These are phyloP conservation scores for Heteronetta atricapilla DNA, from an alignment of 2,113 vertebrate species.

Conservation along the genomic window DNA sequence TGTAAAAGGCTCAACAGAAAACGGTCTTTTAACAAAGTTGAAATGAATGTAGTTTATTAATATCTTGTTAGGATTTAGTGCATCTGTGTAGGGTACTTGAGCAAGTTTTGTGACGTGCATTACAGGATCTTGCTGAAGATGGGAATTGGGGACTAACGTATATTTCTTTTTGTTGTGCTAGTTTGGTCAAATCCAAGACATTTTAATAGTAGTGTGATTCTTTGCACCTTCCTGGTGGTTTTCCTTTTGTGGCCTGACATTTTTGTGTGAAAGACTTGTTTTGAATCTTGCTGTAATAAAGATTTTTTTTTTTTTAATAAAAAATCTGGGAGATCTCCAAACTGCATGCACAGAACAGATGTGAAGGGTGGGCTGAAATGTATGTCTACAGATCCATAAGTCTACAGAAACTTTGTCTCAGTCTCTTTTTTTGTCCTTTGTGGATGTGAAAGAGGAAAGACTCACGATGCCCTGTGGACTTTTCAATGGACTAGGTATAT, in stretches of 20 bases:
- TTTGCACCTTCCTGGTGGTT: background rate
- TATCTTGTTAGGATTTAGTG: background rate
- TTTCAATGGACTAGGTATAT: background rate
- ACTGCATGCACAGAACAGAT: background rate
- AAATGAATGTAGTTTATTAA: background rate
- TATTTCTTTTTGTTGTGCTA: background rate
- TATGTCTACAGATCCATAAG: background rate
- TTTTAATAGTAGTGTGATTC: background rate
- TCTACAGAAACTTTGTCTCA: background rate
- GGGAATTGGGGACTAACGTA: background rate
- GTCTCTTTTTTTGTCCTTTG: conserved; percentile 18
- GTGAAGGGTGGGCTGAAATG: conserved; percentile 22
- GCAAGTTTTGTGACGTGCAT: background rate
- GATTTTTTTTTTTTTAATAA: background rate
- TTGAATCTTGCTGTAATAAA: background rate
- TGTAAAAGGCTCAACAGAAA: background rate
- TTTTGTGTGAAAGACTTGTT: conserved; percentile 16
- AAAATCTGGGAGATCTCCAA: conserved; percentile 38
- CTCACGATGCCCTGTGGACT: background rate
- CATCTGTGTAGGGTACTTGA: background rate
- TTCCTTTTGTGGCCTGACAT: background rate
- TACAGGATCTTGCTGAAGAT: background rate
- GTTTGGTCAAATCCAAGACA: background rate
- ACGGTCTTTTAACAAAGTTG: background rate
- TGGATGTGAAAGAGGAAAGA: background rate